Evolutionary conservation across 2,113 vertebrate species (phyloP), one percentile per base, ranked within the genome.

Genomic region (Eretmochelys imbricata): DNA sequence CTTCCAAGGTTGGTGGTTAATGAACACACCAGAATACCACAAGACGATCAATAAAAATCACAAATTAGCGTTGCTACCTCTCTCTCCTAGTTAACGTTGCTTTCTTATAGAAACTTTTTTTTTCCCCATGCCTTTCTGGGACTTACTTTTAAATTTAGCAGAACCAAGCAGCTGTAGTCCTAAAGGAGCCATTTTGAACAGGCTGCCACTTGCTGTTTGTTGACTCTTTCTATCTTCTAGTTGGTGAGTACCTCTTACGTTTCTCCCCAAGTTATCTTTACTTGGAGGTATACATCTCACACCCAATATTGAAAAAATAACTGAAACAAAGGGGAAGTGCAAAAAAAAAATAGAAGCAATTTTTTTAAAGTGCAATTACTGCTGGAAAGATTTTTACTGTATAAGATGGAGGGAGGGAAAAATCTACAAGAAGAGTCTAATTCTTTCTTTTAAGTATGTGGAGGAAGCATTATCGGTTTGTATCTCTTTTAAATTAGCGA

Each of bases 401-500:
- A 79, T 14, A 78, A 72, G 17, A 35, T 48, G 7, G n/a, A 79
- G 10, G 6, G 90, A 81, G 13, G 65, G 11, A 91, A 29, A 93
- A 91, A 81, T 4, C 50, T 25, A 17, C 84, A 80, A 82, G 53
- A 57, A 82, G 38, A 46, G 17, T n/a, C 54, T 83, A 25, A 29
- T 94, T 89, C 75, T 89, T 88, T 82, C 85, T 95, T 89, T 93
- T 48, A 90, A n/a, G 35, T 20, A 90, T 89, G 57, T 8, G 72
- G 22, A 49, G 54, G 82, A 96, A 93, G 86, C 50, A 12, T 59
- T 93, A 89, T 95, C 88, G 93, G 48, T 85, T 90, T 31, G 85
- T 96, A 54, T 55, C 19, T 54, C n/a, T 84, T 82, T 31, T 84
- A 82, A 87, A 49, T 96, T 96, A 96, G 92, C 91, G 87, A 95